Conservation (phyloP, 2,113 vertebrate genomes). For the Leucosticte australis region DNA sequence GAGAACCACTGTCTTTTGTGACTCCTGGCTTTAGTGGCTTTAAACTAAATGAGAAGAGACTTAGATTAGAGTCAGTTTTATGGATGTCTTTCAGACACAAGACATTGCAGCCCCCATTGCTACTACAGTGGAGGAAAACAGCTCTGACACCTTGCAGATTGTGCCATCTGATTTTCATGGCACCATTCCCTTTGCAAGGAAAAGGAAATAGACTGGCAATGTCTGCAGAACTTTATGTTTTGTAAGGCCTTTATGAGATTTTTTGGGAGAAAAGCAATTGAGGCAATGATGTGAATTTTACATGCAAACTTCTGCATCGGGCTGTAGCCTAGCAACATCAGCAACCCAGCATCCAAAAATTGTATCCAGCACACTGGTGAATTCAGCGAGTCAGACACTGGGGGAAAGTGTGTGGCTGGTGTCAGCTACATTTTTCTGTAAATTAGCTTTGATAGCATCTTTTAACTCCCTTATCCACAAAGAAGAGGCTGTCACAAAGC, state of each 20-base stretch:
- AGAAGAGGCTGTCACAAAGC: background rate
- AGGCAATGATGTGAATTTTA: background rate
- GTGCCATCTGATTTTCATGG: background rate
- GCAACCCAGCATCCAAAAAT: background rate
- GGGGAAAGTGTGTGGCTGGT: background rate
- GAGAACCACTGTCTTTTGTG: background rate
- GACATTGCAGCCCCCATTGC: background rate
- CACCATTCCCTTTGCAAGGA: background rate
- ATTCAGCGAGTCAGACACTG: background rate
- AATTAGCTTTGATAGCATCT: background rate
- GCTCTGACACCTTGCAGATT: background rate
- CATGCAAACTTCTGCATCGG: background rate
- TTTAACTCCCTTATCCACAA: background rate
- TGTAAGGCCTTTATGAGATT: background rate
- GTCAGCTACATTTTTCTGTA: background rate
- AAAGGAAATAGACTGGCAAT: background rate
- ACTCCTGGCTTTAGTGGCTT: background rate
- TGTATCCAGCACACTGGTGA: background rate
- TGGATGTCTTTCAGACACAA: background rate
- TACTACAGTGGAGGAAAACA: background rate
- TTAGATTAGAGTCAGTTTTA: background rate
- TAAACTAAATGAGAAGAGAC: background rate
- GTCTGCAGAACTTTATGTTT: background rate
- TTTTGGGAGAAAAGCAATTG: background rate
- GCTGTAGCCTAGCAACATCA: constrained; percentile 35